Evolutionary conservation across 2,113 vertebrate genomes (phyloP), one percentile per base, ranked within the genome.

Genomic region (Ibidorhyncha struthersii): DNA sequence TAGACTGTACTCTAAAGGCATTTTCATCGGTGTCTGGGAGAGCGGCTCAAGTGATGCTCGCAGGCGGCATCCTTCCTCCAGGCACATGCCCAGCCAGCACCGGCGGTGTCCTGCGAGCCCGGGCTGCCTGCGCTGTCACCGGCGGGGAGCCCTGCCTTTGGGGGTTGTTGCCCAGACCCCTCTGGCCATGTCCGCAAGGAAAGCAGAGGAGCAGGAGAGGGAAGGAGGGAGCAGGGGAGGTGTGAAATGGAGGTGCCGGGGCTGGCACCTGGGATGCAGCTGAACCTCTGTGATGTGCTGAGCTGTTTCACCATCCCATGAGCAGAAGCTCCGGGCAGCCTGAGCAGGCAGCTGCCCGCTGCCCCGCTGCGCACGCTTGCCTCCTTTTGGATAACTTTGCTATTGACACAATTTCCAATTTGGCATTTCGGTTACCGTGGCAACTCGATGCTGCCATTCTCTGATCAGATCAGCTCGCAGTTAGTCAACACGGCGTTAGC

Each of bases 361-460:
- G 58, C 70, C 84, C 73, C 2, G 47, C 55, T 30, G 58, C 23
- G 14, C 63, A 25, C 23, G 7, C 59, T 83, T 66, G 79, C 78
- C 59, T 71, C 93, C 73, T 55, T 71, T 59, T 21, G 53, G 86
- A 25, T 86, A 92, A 83, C 93, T 92, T 89, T 13, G 55, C 89
- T 63, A 53, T 55, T 53, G 79, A 94, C 97, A 94, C 79, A 49
- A 81, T 82, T 95, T 80, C 86, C 82, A 84, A 61, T 96, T 95
- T 94, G 92, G 96, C 94, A 63, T 96, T 95, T 93, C 5, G 9
- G 98, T 98, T 98, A 66, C 98, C 94, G 18, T 94, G 89, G 98
- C 97, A 97, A 97, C 98, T 8, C 45, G 29, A 85, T 92, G 92
- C 98, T 97, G 96, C 92, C 96, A 74, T 96, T 96, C 97, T 92